Evolutionary conservation across 2,888 invertebrate genomes (phyloP).

Genomic region (Conchocele bisecta): DNA sequence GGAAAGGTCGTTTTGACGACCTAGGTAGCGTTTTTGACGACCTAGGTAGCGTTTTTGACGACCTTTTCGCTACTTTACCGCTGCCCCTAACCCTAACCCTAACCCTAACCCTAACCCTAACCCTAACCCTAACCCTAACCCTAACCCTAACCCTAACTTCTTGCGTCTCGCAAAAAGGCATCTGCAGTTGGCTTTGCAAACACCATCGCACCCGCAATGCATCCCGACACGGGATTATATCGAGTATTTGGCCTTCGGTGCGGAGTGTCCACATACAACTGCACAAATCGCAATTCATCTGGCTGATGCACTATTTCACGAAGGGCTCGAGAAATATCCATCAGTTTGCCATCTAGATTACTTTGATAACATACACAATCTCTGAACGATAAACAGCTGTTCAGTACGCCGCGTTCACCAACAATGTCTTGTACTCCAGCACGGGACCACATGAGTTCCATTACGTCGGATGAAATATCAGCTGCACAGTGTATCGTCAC

Average conservation of each 20-base stretch:
- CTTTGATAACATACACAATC: conserved; percentile 30
- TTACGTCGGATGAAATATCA: conserved; percentile 20
- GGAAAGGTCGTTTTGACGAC: no score
- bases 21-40: no score
- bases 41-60: no score
- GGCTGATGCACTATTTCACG: conserved; percentile 6
- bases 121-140: no score
- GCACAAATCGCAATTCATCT: conserved; percentile 34
- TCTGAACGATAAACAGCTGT: conserved; percentile 20
- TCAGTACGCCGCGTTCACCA: conserved; percentile 21
- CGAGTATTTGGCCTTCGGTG: conserved; percentile 32
- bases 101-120: no score
- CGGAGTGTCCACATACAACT: conserved; percentile 44
- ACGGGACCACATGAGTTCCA: conserved; percentile 40
- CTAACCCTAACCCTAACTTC: no score
- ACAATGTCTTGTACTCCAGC: conserved; percentile 24
- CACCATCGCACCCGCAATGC: conserved; percentile 20
- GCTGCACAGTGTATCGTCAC: conserved; percentile 34
- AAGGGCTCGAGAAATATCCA: conserved; percentile 28
- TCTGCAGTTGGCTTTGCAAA: conserved; percentile 14
- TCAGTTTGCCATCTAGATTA: conserved; percentile 33
- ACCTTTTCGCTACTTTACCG: no score
- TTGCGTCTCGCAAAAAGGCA: conserved; percentile 27
- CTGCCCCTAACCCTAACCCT: no score
- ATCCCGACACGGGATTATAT: conserved; percentile 37